These are phyloP conservation scores for Zaprionus obscuricornis DNA, from an alignment of 2,888 invertebrate genomes.

Conservation along the genomic window DNA sequence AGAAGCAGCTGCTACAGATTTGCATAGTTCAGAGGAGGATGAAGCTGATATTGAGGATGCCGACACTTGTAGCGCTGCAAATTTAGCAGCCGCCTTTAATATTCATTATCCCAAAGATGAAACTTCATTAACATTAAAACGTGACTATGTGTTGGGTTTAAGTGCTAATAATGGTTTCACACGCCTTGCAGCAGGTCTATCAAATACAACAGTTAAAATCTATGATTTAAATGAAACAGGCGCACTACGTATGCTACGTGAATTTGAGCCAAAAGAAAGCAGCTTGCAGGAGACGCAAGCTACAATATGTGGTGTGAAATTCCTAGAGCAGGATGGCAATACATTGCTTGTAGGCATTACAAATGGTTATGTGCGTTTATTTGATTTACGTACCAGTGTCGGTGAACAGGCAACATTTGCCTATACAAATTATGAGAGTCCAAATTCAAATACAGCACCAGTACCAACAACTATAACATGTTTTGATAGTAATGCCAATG, in stretches of 20 bases:
- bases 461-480: constrained; percentile 86
- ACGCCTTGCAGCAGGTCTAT: constrained; percentile 84
- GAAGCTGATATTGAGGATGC: constrained; percentile 75
- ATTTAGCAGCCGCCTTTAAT: constrained; percentile 72
- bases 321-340: constrained; percentile 73
- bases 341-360: constrained; percentile 73
- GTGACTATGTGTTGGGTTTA: constrained; percentile 86
- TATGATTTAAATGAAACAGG: constrained; percentile 84
- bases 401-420: constrained; percentile 80
- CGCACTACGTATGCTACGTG: too few relatives aligned
- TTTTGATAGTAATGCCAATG: constrained; percentile 90
- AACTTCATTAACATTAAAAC: constrained; percentile 84
- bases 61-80: constrained; percentile 72
- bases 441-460: constrained; percentile 67
- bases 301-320: constrained; percentile 75
- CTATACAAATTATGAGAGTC: constrained; percentile 33
- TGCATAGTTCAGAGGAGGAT: constrained; percentile 62
- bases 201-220: constrained; percentile 84
- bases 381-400: constrained; percentile 84
- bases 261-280: too few relatives aligned
- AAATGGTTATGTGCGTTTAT: constrained; percentile 73
- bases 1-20: constrained; percentile 37
- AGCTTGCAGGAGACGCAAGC: background rate
- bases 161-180: constrained; percentile 84
- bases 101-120: constrained; percentile 82